Conservation (phyloP, 1,140 invertebrate genomes). For the Diuraphis noxia region DNA sequence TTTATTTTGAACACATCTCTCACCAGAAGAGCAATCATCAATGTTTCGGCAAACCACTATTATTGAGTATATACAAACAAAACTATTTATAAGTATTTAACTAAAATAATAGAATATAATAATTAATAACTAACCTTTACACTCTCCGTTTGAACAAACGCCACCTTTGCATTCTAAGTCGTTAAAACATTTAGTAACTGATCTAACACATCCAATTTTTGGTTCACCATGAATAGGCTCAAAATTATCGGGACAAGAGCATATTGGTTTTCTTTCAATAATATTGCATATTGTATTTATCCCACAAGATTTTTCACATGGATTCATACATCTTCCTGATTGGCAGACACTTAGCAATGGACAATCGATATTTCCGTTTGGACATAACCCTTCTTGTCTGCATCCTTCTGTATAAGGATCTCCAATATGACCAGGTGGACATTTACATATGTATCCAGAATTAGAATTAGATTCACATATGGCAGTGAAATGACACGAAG, state of each 20-base stretch:
- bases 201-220: conserved; percentile 65
- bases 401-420: conserved; percentile 72
- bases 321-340: conserved; percentile 78
- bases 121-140: conserved; percentile 64
- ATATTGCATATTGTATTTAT: conserved; percentile 81
- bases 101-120: neutral
- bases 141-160: conserved; percentile 80
- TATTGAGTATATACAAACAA: conserved; percentile 49
- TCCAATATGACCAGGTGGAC: conserved; percentile 77
- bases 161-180: conserved; percentile 78
- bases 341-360: conserved; percentile 71
- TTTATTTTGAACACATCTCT: conserved; percentile 77
- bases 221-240: conserved; percentile 65
- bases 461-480: conserved; percentile 73
- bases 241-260: conserved; percentile 70
- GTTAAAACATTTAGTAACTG: conserved; percentile 63
- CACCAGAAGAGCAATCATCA: conserved; percentile 77
- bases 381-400: conserved; percentile 59
- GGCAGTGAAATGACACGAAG: conserved; percentile 77
- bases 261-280: conserved; percentile 78
- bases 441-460: conserved; percentile 77
- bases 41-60: conserved; percentile 74
- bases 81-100: neutral
- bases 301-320: conserved; percentile 76
- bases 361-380: conserved; percentile 64